A percentile compares a stretch with the other conserved stretches of the same genome.
Conservation (phyloP, 2,888 invertebrate species). For the Deilephila elpenor region DNA sequence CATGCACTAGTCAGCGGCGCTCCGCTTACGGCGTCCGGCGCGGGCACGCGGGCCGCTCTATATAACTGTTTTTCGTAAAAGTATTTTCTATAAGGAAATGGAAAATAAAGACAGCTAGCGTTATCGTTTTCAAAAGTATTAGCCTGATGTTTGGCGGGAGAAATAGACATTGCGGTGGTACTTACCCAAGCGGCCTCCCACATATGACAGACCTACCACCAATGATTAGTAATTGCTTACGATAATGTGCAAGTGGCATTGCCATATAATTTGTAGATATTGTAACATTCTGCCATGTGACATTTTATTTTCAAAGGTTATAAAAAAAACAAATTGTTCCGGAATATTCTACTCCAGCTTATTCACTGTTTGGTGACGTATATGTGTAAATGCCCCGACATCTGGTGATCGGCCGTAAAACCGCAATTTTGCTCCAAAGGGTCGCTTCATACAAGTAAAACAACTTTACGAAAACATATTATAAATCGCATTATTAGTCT, state of each 20-base stretch:
- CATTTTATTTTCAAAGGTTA: no score
- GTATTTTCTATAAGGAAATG: slow-evolving; percentile 84
- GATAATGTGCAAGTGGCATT: no score
- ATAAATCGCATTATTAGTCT: no score
- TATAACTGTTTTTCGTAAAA: slow-evolving; percentile 77
- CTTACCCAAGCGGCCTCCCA: no score
- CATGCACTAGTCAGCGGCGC: slow-evolving; percentile 75
- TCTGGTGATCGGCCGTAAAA: background rate
- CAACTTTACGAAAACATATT: background rate
- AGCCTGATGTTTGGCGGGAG: no score
- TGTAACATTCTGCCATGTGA: no score
- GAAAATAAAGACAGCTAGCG: slow-evolving; percentile 85
- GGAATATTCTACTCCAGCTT: background rate
- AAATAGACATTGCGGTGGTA: no score
- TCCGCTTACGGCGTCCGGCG: slow-evolving; percentile 60
- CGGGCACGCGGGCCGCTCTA: slow-evolving; percentile 70
- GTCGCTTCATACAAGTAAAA: background rate
- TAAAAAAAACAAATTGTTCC: background rate
- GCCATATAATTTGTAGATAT: no score
- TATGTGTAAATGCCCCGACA: background rate
- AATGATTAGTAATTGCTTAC: no score
- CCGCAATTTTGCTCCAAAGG: background rate
- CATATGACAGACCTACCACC: no score
- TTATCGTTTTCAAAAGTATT: no score
- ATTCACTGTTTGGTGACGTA: background rate